Evolutionary conservation across 2,888 invertebrate genomes (phyloP), one percentile per base, ranked within the genome.

Genomic region (Acronicta alni): DNA sequence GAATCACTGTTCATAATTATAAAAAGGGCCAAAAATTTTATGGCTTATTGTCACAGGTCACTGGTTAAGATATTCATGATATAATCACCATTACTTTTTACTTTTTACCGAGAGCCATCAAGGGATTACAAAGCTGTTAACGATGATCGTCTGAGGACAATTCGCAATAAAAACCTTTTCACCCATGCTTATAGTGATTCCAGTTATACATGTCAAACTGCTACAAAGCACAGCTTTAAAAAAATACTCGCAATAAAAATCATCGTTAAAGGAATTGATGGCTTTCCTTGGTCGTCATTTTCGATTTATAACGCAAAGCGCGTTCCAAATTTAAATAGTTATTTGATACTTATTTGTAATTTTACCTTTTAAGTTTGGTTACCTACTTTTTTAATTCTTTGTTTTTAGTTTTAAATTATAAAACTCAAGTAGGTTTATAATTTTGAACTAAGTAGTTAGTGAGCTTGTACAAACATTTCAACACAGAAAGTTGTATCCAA

Each of bases 201-300:
- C 65, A 64, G 58, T 26, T 45, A 69, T 53, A 70, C 61, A 70
- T 70, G 70, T 67, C 78, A 70, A 60, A 73, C 56, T 55, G 64
- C 43, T 49, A 61, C 67, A 66, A 66, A 60, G 66, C 60, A 32
- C 17, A 54, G 20, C 49, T 64, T 57, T 57, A 30, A 54, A 59
- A 72, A 74, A 67, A 46, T 53, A 57, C 54, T 32, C 41, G 49
- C 58, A 58, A 52, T 74, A 75, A 74, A 72, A 52, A 54, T 49
- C 46, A 86, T 89, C 89, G 87, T 90, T 87, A 91, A 90, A 64
- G 88, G 83, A 89, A 70, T 73, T 70, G 64, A 87, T 87, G 88
- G 84, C 89, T 88, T 90, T 89, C 89, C 89, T 87, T 79, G 68
- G 65, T 79, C 71, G 82, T 83, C 84, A 86, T 87, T 83, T 85